These are phyloP conservation scores for Hyposoter dolosus DNA, from an alignment of 2,888 invertebrate genomes.

Conservation along the genomic window DNA sequence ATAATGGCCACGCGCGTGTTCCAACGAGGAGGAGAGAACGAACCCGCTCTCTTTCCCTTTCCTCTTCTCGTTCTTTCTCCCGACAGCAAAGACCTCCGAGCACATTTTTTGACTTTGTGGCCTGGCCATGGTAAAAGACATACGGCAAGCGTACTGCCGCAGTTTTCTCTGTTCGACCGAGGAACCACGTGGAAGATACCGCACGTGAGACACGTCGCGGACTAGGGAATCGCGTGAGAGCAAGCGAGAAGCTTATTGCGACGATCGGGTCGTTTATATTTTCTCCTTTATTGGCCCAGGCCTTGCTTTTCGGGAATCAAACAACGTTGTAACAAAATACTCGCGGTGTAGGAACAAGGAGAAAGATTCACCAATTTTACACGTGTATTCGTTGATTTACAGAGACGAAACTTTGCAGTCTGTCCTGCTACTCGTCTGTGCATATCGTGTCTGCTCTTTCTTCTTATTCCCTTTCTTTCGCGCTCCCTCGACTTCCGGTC, in stretches of 20 bases:
- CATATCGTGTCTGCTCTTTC: constrained; percentile 2
- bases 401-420: constrained; percentile 83
- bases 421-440: constrained; percentile 69
- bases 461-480: constrained; percentile 35
- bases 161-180: constrained; percentile 49
- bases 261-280: constrained; percentile 1
- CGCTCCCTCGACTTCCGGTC: constrained; percentile 29
- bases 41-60: background rate
- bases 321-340: background rate
- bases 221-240: constrained; percentile 31
- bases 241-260: background rate
- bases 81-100: constrained; percentile 61
- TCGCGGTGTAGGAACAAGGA: background rate
- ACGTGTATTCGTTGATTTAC: constrained; percentile 72
- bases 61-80: background rate
- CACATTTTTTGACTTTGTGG: constrained; percentile 77
- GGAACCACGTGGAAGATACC: constrained; percentile 51
- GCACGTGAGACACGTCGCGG: constrained; percentile 24
- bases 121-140: constrained; percentile 75
- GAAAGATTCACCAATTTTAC: background rate
- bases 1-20: constrained; percentile 65
- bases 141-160: constrained; percentile 78
- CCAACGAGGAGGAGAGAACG: constrained; percentile 12
- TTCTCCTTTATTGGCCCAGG: background rate
- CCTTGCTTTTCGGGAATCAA: constrained; percentile 23